A percentile compares a stretch with the other conserved stretches of the same genome.
Conservation (phyloP, 2,888 invertebrate species). For the Hipparchia semele region DNA sequence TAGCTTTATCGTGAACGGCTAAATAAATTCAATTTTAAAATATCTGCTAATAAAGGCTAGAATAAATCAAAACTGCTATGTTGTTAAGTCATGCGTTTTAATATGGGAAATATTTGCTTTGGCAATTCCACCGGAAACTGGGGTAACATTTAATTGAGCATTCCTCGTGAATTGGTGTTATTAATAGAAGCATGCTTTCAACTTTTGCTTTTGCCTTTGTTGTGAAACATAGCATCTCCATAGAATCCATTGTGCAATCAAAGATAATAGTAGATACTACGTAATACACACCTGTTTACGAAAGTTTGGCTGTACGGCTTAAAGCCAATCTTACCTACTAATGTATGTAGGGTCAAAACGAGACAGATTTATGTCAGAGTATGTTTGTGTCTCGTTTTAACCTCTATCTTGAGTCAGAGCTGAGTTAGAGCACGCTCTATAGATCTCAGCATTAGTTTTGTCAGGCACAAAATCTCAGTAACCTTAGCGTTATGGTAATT, state of each 20-base stretch:
- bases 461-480: no score
- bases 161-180: not conserved
- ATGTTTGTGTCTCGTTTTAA: no score
- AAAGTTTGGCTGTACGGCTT: no score
- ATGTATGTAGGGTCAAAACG: no score
- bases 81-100: conserved; percentile 33
- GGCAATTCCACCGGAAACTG: conserved; percentile 28
- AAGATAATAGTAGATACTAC: not conserved
- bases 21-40: conserved; percentile 1
- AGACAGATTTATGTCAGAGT: no score
- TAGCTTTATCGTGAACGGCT: not conserved
- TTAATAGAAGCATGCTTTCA: not conserved
- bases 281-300: no score
- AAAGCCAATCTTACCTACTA: no score
- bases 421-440: no score
- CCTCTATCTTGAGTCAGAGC: no score
- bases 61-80: conserved; percentile 6
- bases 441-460: no score
- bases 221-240: not conserved
- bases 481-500: no score
- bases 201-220: not conserved
- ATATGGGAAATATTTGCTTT: conserved; percentile 24
- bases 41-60: conserved; percentile 17
- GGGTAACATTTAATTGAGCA: conserved; percentile 25
- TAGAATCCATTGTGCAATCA: not conserved